Evolutionary conservation across 2,113 vertebrate genomes (phyloP), one percentile per base, ranked within the genome.

Genomic region (Cynopterus brachyotis): DNA sequence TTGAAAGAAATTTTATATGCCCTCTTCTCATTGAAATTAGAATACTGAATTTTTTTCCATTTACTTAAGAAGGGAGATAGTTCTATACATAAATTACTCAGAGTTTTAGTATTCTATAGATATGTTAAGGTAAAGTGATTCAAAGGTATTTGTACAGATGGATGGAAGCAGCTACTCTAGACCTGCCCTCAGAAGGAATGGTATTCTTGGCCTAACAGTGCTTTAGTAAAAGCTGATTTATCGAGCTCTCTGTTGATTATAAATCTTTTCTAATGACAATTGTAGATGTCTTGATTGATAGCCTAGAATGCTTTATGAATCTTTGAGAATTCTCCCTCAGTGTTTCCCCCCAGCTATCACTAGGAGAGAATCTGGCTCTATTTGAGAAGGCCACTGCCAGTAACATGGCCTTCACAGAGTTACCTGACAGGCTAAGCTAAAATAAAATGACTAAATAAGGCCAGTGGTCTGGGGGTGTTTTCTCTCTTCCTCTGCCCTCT

Each of bases 1-100:
- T 94, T 95, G 78, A 94, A 97, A 97, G 89, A 72, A 89, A 79
- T 92, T 90, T 90, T 50, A 84, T 88, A 72, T 64, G 69, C 69
- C 45, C 53, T 88, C 81, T 94, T 64, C 59, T 84, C 64, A 80
- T 1, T 57, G 94, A 96, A 96, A 50, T 57, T 22, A 79, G 76
- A 57, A 78, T 78, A 62, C 0, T 35, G 91, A 91, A 66, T 93
- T 50, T 94, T 94, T 78, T 70, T 59, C 50, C 60, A 57, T 42
- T 69, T 94, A 60, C 75, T 93, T 45, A 53, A 91, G 94, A 70
- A 91, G 91, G 59, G 55, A 57, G 90, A 81, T 72, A 60, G 59
- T 9, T 94, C 66, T 55, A n/a, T 22, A 81, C 60, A 37, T 73
- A 94, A 94, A 64, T 82, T 57, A 90, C 81, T 57, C 59, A n/a